Percentiles rank a stretch among this genome's conserved stretches.
phyloP scores from a whole-genome alignment of 2,888 invertebrate genomes.

The Nycteola revayana region DNA sequence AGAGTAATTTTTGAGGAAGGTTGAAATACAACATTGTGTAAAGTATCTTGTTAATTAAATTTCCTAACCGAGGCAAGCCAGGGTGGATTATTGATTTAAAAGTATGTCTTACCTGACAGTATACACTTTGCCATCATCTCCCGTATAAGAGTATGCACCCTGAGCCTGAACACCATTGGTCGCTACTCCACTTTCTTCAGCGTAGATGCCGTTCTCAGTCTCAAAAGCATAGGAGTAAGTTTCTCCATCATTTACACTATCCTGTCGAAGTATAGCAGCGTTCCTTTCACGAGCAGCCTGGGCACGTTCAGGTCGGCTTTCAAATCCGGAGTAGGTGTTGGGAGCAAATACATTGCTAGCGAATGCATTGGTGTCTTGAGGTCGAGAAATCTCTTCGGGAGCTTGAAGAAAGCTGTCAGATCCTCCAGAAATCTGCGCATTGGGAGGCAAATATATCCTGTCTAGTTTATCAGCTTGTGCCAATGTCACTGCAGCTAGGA shows the following conservation, averaged over 20 bases:
- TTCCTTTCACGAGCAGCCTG: constrained; percentile 64
- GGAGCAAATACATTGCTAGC: constrained; percentile 17
- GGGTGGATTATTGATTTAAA: background rate
- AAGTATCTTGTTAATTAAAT: too few relatives aligned
- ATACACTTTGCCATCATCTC: constrained; percentile 71
- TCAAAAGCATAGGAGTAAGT: constrained; percentile 63
- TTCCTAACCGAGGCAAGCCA: too few relatives aligned
- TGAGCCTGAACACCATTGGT: constrained; percentile 69
- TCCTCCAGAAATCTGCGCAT: constrained; percentile 36
- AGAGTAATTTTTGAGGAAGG: too few relatives aligned
- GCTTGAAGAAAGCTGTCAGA: constrained; percentile 28
- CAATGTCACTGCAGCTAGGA: constrained; percentile 51
- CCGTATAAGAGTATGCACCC: constrained; percentile 68
- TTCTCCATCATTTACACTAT: constrained; percentile 64
- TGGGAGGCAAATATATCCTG: constrained; percentile 65
- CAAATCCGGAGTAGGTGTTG: constrained; percentile 29
- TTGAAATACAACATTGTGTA: too few relatives aligned
- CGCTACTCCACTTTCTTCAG: constrained; percentile 68
- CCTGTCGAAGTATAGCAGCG: constrained; percentile 66
- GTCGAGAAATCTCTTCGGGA: constrained; percentile 25
- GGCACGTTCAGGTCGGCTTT: constrained; percentile 54
- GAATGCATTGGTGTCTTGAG: constrained; percentile 14
- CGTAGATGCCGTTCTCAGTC: constrained; percentile 70
- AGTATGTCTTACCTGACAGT: constrained; percentile 60
- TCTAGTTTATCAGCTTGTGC: constrained; percentile 63